phyloP scores from a whole-genome alignment of 2,888 invertebrate genomes.

The Andrena flavipes region DNA sequence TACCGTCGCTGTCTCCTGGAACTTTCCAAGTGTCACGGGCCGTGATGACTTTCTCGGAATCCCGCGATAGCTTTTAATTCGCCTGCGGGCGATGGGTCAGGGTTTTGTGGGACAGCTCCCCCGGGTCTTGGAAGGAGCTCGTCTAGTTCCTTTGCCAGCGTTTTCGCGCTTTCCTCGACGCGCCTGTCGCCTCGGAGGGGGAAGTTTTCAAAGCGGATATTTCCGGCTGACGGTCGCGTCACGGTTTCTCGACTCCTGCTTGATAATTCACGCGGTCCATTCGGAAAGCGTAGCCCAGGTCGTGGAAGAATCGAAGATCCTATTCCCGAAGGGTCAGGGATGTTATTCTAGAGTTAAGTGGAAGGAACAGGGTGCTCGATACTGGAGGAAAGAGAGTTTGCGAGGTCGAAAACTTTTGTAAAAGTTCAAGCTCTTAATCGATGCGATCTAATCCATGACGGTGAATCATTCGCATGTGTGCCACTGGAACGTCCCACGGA shows the following conservation, averaged over 20 bases:
- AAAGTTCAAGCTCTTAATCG: too few species aligned
- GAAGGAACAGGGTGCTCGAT: too few species aligned
- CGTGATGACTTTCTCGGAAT: neutral
- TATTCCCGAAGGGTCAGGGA: neutral
- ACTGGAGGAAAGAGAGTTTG: too few species aligned
- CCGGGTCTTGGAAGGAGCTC: neutral
- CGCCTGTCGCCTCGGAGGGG: slow-evolving; percentile 12
- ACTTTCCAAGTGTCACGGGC: neutral
- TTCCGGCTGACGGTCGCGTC: slow-evolving; percentile 8
- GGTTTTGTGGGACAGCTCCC: slow-evolving; percentile 37
- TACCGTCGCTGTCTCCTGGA: neutral
- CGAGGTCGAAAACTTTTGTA: too few species aligned
- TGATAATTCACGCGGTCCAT: neutral
- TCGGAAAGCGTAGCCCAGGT: neutral
- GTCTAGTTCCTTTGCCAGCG: neutral
- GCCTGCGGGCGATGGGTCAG: slow-evolving; percentile 38
- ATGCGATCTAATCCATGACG: neutral
- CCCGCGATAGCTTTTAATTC: slow-evolving; percentile 48
- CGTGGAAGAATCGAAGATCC: neutral
- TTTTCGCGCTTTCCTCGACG: neutral
- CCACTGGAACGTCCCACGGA: slow-evolving; percentile 3
- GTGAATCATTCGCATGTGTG: slow-evolving; percentile 9
- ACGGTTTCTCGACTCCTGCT: neutral
- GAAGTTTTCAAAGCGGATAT: slow-evolving; percentile 17
- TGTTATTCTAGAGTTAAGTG: too few species aligned